Conservation (phyloP, 1,140 invertebrate species). For the Drosophila asahinai region DNA sequence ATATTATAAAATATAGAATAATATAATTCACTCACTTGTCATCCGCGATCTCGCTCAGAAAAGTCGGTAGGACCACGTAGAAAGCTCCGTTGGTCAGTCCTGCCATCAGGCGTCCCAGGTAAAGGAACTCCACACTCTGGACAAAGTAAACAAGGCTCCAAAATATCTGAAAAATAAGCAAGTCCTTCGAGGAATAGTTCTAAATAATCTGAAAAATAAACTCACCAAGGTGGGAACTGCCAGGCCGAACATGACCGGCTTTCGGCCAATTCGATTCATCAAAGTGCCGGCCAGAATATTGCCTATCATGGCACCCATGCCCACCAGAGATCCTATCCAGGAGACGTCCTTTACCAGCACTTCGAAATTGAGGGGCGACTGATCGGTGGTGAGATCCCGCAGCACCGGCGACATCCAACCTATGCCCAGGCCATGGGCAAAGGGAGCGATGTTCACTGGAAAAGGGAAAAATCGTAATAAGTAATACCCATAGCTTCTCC, state of each 20-base stretch:
- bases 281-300: conserved; percentile 55
- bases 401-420: conserved; percentile 85
- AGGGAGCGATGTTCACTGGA: conserved; percentile 82
- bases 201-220: too few species aligned
- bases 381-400: conserved; percentile 67
- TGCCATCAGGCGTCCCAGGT: conserved; percentile 78
- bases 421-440: conserved; percentile 83
- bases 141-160: conserved; percentile 63
- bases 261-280: conserved; percentile 65
- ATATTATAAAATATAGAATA: background rate
- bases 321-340: conserved; percentile 70
- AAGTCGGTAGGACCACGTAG: conserved; percentile 65
- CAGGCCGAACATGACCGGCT: conserved; percentile 52
- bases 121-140: conserved; percentile 64
- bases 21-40: conserved; percentile 38
- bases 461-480: background rate
- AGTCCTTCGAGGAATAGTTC: background rate
- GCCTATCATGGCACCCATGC: conserved; percentile 70
- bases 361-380: conserved; percentile 64
- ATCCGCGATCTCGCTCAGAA: conserved; percentile 73
- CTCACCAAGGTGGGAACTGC: conserved; percentile 52
- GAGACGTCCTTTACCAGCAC: conserved; percentile 63
- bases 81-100: conserved; percentile 77
- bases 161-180: conserved; percentile 33
- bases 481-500: too few species aligned